These are phyloP conservation scores for Pollimyrus isidori DNA, from an alignment of 2,113 vertebrate species.

Conservation along the genomic window DNA sequence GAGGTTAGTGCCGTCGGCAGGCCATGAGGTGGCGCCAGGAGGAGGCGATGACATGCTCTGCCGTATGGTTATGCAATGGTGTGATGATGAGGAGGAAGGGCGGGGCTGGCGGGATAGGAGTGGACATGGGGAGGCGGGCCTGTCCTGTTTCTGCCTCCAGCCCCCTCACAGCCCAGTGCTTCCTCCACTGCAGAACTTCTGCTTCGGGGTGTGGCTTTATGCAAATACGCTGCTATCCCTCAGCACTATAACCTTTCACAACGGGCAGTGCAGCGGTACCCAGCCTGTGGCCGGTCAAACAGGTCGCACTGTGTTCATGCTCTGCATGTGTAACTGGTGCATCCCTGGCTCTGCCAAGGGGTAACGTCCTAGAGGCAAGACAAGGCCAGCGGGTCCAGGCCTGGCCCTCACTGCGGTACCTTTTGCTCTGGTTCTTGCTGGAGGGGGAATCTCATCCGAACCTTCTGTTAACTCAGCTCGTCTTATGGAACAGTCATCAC, in stretches of 20 bases:
- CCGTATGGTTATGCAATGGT: slow-evolving; percentile 12
- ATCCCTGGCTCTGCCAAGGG: background rate
- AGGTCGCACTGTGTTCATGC: background rate
- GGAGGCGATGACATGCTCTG: background rate
- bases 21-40: slow-evolving; percentile 4
- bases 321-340: background rate
- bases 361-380: background rate
- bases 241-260: background rate
- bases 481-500: background rate
- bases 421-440: too few species aligned
- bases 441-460: background rate
- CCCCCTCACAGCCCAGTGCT: background rate
- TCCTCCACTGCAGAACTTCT: background rate
- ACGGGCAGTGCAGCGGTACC: background rate
- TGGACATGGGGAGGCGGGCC: background rate
- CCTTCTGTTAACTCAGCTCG: background rate
- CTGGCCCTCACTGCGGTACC: background rate
- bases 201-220: background rate
- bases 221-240: background rate
- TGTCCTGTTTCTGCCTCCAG: background rate
- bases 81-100: background rate
- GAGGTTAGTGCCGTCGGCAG: background rate
- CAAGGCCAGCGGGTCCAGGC: background rate
- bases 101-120: background rate
- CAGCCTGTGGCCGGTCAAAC: background rate